Percentiles rank a stretch among this genome's conserved stretches.
Evolutionary conservation across 1,140 invertebrate genomes (phyloP).

Genomic region (Drosophila insularis): DNA sequence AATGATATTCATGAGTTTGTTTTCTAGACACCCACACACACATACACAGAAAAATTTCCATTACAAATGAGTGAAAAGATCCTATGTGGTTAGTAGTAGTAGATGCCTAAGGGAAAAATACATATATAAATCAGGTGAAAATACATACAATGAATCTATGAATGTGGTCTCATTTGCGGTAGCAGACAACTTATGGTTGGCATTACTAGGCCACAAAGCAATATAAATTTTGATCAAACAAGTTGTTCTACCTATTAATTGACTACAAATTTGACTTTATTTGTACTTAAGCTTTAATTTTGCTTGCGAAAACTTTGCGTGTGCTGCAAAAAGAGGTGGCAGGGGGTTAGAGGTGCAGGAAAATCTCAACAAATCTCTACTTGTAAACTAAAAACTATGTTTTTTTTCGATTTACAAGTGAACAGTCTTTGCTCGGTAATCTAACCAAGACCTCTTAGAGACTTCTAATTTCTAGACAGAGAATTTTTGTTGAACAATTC

Average conservation of each 20-base stretch:
- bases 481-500: too few species aligned
- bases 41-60: slow-evolving; percentile 22
- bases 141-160: background rate
- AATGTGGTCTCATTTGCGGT: background rate
- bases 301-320: background rate
- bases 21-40: slow-evolving; percentile 5
- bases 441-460: too few species aligned
- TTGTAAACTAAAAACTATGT: too few species aligned
- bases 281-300: background rate
- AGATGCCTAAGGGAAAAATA: background rate
- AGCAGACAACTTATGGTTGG: background rate
- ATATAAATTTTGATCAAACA: background rate
- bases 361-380: too few species aligned
- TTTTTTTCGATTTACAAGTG: too few species aligned
- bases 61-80: slow-evolving; percentile 26
- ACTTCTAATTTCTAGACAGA: too few species aligned
- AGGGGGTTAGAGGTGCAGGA: too few species aligned
- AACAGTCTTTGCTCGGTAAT: too few species aligned
- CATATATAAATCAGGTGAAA: slow-evolving; percentile 3
- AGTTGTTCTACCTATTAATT: background rate
- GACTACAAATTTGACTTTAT: background rate
- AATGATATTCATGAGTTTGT: slow-evolving; percentile 55
- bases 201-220: background rate
- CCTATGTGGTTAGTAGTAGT: background rate
- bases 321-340: too few species aligned